Base-by-base conservation (phyloP, 23 tunicate genomes). In the Clavelina lepadiformis region DNA sequence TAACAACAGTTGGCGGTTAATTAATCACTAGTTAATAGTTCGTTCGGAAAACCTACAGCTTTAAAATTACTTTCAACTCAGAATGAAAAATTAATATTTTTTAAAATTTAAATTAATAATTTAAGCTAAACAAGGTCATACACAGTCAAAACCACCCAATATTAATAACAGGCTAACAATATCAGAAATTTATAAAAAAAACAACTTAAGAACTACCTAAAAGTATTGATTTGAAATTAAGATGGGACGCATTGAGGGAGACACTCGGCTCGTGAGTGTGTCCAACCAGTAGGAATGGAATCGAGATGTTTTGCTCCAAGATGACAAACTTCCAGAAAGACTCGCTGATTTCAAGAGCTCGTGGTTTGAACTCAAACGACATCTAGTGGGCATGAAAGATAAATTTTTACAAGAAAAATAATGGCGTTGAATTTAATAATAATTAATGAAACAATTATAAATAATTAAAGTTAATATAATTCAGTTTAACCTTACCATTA, bases 251-350 rank as follows among this genome's bases (percentile, higher is more conserved):
- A 44, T 61, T 65, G 65, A 69, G 50, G 11, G 76, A 61, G 13
- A 89, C 83, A 13, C 70, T 51, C 4, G 97, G 97, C 58, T 89
- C 97, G 13, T 49, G 52, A 1, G 85, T 58, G 70, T 81, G 59
- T 8, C 97, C 97, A 1, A 81, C 89, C 63, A 89, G 70, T 5
- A 89, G 61, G 76, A 89, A 89, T 15, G 97, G 97, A 25, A 89
- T 75, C 58, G 65, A 56, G 44, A 80, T 89, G 61, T 89, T 89
- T 35, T 80, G 83, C 54, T 81, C 89, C 59, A 75, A 35, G 31
- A 89, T 89, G 25, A 66, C 72, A 61, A 89, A 89, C 66, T 70
- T 89, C 97, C 97, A 89, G 46, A 77, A 89, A 4, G 88, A 80
- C 55, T 89, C 89, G 46, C 83, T 24, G 18, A 54, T 70, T 0